Percentiles rank a stretch among this genome's conserved stretches.
Evolutionary conservation across 2,888 invertebrate species (phyloP).

Genomic region (Agonum fuliginosum): DNA sequence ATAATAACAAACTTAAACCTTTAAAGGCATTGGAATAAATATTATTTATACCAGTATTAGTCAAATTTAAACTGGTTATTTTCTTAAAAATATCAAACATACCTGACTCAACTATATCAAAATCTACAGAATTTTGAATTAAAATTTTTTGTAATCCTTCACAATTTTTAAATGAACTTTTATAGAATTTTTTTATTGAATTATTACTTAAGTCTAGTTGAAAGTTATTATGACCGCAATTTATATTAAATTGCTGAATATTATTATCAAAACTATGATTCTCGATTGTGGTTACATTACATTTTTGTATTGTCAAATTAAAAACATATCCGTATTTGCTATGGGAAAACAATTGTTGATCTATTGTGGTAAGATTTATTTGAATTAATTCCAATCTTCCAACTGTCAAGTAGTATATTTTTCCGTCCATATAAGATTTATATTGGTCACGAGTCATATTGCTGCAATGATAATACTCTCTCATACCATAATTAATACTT

Average conservation of each 20-base stretch:
- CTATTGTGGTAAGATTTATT: neutral
- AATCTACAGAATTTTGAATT: neutral
- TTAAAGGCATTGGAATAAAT: neutral
- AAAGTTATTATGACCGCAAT: neutral
- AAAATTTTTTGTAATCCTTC: neutral
- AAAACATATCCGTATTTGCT: neutral
- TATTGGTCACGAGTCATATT: slow-evolving; percentile 2
- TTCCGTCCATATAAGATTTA: neutral
- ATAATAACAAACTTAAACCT: neutral
- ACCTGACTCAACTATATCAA: neutral
- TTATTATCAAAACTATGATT: slow-evolving; percentile 30
- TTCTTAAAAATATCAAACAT: neutral
- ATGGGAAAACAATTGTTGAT: neutral
- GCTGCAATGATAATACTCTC: too few relatives aligned
- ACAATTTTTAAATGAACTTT: neutral
- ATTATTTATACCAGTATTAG: neutral
- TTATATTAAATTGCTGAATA: slow-evolving; percentile 14
- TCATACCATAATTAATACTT: too few relatives aligned
- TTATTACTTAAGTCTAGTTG: slow-evolving; percentile 21
- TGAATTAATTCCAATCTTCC: neutral
- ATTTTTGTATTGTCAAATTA: slow-evolving; percentile 16
- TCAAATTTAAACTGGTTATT: too few relatives aligned
- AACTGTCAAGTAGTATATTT: neutral
- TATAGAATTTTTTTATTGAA: neutral
- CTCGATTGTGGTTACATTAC: slow-evolving; percentile 5